phyloP scores from a whole-genome alignment of 2,113 vertebrate genomes.

The Hemichromis elongatus region DNA sequence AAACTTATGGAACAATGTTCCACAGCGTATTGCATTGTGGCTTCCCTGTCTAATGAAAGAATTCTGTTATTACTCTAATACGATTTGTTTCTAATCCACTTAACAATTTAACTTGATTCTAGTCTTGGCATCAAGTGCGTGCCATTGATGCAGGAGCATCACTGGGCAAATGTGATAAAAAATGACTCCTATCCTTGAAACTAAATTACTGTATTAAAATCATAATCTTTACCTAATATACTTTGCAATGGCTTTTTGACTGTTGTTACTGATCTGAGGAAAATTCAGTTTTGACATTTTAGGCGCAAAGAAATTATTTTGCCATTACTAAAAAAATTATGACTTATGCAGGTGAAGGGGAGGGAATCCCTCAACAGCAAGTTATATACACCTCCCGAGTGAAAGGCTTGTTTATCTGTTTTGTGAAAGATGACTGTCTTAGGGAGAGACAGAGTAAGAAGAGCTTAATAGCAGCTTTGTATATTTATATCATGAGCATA shows the following conservation, averaged over 20 bases:
- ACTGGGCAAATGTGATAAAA: background rate
- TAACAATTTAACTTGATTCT: background rate
- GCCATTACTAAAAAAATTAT: conserved; percentile 22
- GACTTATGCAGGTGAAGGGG: background rate
- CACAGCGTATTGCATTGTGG: background rate
- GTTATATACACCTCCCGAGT: conserved; percentile 3
- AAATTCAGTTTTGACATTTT: conserved; percentile 4
- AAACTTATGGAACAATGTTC: background rate
- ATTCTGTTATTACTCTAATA: background rate
- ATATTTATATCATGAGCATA: conserved; percentile 23
- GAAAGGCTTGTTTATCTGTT: conserved; percentile 34
- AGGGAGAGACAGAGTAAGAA: background rate
- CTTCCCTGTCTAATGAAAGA: background rate
- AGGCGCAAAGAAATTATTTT: background rate
- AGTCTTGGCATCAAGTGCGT: background rate
- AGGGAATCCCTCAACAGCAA: background rate
- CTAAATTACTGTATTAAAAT: background rate
- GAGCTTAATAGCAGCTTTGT: conserved; percentile 10
- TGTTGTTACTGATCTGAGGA: conserved; percentile 18
- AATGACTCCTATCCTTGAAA: background rate
- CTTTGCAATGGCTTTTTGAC: background rate
- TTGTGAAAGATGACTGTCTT: conserved; percentile 8
- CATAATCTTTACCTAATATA: background rate
- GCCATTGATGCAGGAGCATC: background rate
- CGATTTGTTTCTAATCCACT: background rate